Evolutionary conservation across 92 coral and sea anemone genomes (phyloP).

Genomic region (Porites evermanni): DNA sequence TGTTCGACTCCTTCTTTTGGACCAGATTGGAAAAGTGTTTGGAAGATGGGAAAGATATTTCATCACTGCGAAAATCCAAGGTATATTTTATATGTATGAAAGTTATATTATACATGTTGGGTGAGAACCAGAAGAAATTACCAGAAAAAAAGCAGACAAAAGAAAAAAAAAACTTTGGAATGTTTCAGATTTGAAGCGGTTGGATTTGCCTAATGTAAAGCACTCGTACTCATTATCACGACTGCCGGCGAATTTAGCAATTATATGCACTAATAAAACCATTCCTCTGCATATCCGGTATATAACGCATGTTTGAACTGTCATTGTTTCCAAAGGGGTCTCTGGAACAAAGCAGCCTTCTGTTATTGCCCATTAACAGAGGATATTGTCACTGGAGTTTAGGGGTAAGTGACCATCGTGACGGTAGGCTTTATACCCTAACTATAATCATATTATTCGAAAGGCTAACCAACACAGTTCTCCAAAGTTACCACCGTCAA

Average conservation of each 20-base stretch:
- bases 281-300: background rate
- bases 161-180: no score
- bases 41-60: background rate
- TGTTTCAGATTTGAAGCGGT: background rate
- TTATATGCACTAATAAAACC: background rate
- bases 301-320: background rate
- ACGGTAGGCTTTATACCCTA: background rate
- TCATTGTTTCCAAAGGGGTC: background rate
- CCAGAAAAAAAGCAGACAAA: background rate
- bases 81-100: background rate
- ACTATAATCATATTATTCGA: no score
- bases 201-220: no score
- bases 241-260: no score
- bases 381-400: background rate
- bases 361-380: background rate
- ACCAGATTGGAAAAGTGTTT: background rate
- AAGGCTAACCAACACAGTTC: no score
- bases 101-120: no score
- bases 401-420: background rate
- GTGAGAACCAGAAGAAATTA: background rate
- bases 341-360: background rate
- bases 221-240: no score
- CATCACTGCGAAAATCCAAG: background rate
- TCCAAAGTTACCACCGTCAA: background rate
- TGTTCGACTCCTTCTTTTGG: slow-evolving; percentile 1